Conservation (phyloP, 2,113 vertebrate species). For the Ceyx cyanopectus region DNA sequence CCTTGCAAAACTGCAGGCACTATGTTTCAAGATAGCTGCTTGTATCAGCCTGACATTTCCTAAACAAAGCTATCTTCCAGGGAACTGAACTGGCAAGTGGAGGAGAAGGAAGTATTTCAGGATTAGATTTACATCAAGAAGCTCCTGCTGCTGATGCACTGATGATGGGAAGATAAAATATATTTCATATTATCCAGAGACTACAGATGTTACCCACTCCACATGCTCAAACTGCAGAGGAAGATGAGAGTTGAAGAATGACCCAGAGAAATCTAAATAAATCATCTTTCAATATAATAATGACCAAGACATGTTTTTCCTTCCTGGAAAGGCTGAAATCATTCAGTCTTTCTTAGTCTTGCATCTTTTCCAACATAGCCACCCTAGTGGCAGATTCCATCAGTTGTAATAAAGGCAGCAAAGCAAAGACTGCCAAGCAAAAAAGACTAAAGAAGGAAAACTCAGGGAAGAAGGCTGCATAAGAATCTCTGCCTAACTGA, state of each 20-base stretch:
- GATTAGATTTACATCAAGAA: constrained; percentile 59
- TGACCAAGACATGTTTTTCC: not conserved
- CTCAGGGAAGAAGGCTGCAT: not conserved
- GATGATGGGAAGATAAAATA: constrained; percentile 53
- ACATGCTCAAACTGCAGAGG: constrained; percentile 23
- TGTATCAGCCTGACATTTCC: constrained; percentile 50
- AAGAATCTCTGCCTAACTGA: not conserved
- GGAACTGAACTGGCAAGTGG: constrained; percentile 29
- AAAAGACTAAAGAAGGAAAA: not conserved
- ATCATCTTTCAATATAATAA: not conserved
- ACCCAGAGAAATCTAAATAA: constrained; percentile 15
- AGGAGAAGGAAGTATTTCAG: constrained; percentile 48
- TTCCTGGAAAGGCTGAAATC: constrained; percentile 25
- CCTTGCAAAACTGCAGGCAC: constrained; percentile 10
- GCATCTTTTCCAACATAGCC: constrained; percentile 6
- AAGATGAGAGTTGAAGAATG: not conserved
- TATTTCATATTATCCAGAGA: constrained; percentile 20
- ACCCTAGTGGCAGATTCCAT: not conserved
- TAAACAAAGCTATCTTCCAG: constrained; percentile 45
- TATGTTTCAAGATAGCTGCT: constrained; percentile 21
- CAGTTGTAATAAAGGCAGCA: not conserved
- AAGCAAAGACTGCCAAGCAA: not conserved
- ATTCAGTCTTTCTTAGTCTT: not conserved
- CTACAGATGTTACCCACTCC: constrained; percentile 42
- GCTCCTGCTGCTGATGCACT: constrained; percentile 47